These are phyloP conservation scores for Polyergus mexicanus DNA, from an alignment of 1,140 invertebrate species.

Conservation along the genomic window DNA sequence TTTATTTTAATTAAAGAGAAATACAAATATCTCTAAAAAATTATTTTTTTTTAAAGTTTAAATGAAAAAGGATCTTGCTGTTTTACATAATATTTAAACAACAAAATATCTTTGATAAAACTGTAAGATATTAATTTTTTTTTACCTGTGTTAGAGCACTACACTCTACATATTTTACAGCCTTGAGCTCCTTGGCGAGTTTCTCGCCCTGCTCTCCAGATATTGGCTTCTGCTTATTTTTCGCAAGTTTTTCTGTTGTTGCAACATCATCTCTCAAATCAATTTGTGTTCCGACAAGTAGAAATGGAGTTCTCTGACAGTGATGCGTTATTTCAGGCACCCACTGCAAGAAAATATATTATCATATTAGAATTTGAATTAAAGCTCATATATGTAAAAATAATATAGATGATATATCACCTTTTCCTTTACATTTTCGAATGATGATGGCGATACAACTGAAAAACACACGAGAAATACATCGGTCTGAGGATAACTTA, in stretches of 20 bases:
- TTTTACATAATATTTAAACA: slow-evolving; percentile 3
- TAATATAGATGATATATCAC: slow-evolving; percentile 86
- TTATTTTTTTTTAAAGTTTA: not conserved
- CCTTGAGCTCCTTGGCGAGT: slow-evolving; percentile 98
- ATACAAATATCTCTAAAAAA: not conserved
- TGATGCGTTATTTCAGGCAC: slow-evolving; percentile 99
- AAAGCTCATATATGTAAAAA: not conserved
- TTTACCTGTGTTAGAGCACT: slow-evolving; percentile 97
- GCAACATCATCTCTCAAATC: slow-evolving; percentile 98
- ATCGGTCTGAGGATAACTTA: slow-evolving; percentile 99
- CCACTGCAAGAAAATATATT: slow-evolving; percentile 91
- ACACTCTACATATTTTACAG: slow-evolving; percentile 99
- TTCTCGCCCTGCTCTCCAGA: slow-evolving; percentile 98
- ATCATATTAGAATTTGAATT: not conserved
- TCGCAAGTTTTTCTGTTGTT: slow-evolving; percentile 98
- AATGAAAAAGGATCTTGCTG: not conserved
- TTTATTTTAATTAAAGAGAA: not conserved
- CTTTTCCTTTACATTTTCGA: slow-evolving; percentile 99
- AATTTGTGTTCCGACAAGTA: slow-evolving; percentile 99
- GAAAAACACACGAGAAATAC: slow-evolving; percentile 99
- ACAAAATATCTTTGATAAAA: not conserved
- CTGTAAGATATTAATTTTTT: not conserved
- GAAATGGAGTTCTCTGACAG: slow-evolving; percentile 99
- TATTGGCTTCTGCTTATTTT: slow-evolving; percentile 99
- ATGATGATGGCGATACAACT: slow-evolving; percentile 98